phyloP scores from a whole-genome alignment of 1,140 invertebrate genomes.

The Zophobas atratus region DNA sequence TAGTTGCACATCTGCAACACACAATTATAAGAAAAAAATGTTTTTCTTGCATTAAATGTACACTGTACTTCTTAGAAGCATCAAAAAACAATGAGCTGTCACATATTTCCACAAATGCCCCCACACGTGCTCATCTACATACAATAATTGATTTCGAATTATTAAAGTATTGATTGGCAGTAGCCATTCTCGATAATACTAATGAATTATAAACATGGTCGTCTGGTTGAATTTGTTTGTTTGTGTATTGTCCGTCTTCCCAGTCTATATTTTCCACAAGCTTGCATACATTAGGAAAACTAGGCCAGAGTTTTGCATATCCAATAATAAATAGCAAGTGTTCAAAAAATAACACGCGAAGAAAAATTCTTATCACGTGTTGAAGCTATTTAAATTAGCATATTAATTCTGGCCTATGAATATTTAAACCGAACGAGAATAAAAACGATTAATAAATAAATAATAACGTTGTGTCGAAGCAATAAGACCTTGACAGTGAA shows the following conservation, averaged over 20 bases:
- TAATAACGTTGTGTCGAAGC: not conserved
- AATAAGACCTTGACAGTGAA: constrained; percentile 20
- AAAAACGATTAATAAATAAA: not conserved
- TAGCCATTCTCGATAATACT: not conserved
- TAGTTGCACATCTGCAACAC: too few species aligned
- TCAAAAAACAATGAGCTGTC: not conserved
- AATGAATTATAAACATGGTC: constrained; percentile 14
- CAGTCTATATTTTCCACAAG: not conserved
- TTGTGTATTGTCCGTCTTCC: not conserved
- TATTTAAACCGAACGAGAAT: not conserved
- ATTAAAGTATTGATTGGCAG: constrained; percentile 8
- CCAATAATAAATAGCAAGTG: not conserved
- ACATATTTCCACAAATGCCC: too few species aligned
- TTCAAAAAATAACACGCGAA: not conserved
- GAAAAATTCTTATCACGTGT: not conserved
- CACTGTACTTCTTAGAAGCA: not conserved
- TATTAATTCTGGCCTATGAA: not conserved
- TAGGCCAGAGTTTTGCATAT: constrained; percentile 11
- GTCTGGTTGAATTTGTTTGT: not conserved
- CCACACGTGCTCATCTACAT: not conserved
- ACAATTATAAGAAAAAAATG: too few species aligned
- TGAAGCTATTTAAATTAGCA: too few species aligned
- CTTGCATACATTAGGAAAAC: constrained; percentile 17
- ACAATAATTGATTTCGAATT: constrained; percentile 23
- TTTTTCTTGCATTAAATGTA: too few species aligned